A percentile compares a stretch with the other conserved stretches of the same genome.
Conservation (phyloP, 2,113 vertebrate genomes). For the Colistium nudipinnis region DNA sequence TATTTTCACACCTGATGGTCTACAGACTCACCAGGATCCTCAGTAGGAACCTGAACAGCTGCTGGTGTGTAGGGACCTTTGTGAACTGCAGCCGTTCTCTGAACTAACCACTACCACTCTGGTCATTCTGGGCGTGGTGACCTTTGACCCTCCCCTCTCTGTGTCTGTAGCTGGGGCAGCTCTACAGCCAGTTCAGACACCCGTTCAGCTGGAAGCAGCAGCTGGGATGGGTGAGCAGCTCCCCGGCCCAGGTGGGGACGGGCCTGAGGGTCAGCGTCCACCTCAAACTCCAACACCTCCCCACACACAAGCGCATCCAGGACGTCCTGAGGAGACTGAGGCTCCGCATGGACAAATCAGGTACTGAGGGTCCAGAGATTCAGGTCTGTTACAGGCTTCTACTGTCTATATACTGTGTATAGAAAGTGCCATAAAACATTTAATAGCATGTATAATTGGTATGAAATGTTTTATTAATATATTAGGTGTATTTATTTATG, state of each 20-base stretch:
- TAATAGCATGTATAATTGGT: no score
- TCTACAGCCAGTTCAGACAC: constrained; percentile 42
- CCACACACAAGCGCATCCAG: constrained; percentile 58
- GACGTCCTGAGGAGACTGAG: constrained; percentile 75
- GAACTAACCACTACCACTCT: neutral
- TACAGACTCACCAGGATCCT: no score
- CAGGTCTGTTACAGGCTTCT: no score
- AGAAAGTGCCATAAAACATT: no score
- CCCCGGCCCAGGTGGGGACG: constrained; percentile 79
- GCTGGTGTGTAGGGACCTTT: no score
- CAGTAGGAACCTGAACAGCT: no score
- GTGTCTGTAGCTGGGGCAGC: constrained; percentile 63
- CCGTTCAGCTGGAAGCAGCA: constrained; percentile 78
- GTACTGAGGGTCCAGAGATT: constrained; percentile 38
- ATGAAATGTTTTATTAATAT: no score
- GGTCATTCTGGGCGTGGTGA: neutral
- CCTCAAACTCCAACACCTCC: constrained; percentile 65
- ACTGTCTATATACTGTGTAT: no score
- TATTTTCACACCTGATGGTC: no score
- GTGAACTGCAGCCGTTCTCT: no score
- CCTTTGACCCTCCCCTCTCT: neutral
- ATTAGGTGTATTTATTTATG: no score
- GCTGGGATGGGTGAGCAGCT: constrained; percentile 80
- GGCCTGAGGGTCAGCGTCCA: constrained; percentile 71
- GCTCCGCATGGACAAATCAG: constrained; percentile 62